Evolutionary conservation across 2,888 invertebrate genomes (phyloP).

Genomic region (Caenorhabditis auriculariae): DNA sequence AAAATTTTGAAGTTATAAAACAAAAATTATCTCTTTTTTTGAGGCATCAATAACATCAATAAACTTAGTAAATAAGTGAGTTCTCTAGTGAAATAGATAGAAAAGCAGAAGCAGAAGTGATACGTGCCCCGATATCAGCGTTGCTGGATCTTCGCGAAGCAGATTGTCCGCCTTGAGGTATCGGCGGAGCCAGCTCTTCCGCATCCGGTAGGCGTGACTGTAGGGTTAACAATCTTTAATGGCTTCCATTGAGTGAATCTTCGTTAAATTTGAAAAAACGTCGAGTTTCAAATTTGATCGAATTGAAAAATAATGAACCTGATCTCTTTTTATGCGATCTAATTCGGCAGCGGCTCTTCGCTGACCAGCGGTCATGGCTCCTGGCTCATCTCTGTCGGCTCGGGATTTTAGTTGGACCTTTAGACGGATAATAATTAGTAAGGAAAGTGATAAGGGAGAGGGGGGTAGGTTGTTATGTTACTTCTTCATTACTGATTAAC

Average conservation of each 20-base stretch:
- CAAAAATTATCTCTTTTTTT: no score
- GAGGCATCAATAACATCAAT: no score
- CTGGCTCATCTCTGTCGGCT: slow-evolving; percentile 46
- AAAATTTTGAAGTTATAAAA: no score
- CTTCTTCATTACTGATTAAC: slow-evolving; percentile 3
- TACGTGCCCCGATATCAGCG: slow-evolving; percentile 25
- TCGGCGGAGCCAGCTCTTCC: slow-evolving; percentile 27
- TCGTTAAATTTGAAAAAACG: neutral
- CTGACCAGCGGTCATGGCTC: slow-evolving; percentile 54
- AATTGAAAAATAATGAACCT: slow-evolving; percentile 9
- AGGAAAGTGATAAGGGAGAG: slow-evolving; percentile 1
- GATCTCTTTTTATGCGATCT: slow-evolving; percentile 56
- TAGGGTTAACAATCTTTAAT: no score
- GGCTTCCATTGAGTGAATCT: neutral
- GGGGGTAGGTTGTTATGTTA: neutral
- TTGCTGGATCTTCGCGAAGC: slow-evolving; percentile 16
- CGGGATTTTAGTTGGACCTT: slow-evolving; percentile 42
- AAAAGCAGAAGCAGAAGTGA: no score
- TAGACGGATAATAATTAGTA: neutral
- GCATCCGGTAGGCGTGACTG: slow-evolving; percentile 27
- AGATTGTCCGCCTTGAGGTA: slow-evolving; percentile 9
- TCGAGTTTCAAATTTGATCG: no score
- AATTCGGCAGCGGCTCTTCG: slow-evolving; percentile 58
- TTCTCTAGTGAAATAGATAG: no score
- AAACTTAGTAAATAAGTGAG: no score